These are phyloP conservation scores for Lepas anatifera DNA, from an alignment of 2,888 invertebrate genomes.

Conservation along the genomic window DNA sequence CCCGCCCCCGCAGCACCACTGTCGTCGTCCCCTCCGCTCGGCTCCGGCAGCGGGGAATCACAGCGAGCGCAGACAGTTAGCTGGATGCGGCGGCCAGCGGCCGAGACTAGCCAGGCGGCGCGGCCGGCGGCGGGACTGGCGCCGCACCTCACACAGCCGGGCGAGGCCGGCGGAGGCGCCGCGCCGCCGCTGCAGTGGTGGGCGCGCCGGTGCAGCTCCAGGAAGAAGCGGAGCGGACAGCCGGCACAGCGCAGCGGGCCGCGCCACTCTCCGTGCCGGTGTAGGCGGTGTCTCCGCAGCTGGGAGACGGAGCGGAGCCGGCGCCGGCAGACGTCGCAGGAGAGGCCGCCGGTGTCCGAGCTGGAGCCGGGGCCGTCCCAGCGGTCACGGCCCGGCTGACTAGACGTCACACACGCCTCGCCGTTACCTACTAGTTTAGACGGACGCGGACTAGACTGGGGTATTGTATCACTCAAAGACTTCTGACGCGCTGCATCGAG, in stretches of 20 bases:
- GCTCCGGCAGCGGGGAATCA: not conserved
- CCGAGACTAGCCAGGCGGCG: not conserved
- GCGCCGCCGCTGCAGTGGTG: not conserved
- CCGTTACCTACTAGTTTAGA: too few relatives aligned
- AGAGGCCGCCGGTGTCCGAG: not conserved
- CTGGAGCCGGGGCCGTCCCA: too few relatives aligned
- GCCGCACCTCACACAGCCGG: not conserved
- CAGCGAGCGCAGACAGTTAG: not conserved
- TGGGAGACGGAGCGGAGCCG: not conserved
- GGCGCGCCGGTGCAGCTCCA: not conserved
- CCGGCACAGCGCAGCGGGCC: not conserved
- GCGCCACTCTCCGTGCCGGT: conserved; percentile 7
- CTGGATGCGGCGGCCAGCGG: conserved; percentile 11
- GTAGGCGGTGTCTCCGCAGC: not conserved
- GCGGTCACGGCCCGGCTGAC: too few relatives aligned
- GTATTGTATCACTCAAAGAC: too few relatives aligned
- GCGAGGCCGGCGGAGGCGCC: not conserved
- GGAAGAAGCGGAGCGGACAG: not conserved
- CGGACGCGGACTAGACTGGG: too few relatives aligned
- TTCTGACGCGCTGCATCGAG: too few relatives aligned
- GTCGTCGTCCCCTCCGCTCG: not conserved
- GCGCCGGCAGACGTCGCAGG: not conserved
- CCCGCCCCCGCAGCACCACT: not conserved
- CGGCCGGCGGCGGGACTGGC: conserved; percentile 1
- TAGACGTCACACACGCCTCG: too few relatives aligned